Base-by-base conservation (phyloP, 2,888 invertebrate genomes). In the Prosapia bicincta region DNA sequence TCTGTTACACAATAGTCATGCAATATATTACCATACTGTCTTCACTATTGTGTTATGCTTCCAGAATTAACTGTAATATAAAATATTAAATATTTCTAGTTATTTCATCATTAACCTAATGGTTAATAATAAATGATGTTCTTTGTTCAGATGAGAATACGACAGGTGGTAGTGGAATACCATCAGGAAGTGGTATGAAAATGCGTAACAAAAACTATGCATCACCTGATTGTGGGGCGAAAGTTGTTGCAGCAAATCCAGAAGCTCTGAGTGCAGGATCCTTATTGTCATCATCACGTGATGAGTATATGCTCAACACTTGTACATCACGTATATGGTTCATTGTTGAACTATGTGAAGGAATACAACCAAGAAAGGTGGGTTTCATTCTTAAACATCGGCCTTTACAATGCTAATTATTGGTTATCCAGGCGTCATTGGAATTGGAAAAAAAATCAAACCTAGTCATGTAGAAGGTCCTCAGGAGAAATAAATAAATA, bases 251-350 rank as follows among this genome's bases (percentile, higher is more conserved):
- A 25, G 91, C 94, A 3, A 99, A 99, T 86, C 92, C 94, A 0
- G 99, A 98, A 86, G 93, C 98, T 0, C 91, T 93, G 78, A 95
- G 97, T 83, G 89, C 95, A 74, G 89, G 92, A 84, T 93, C 94
- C 69, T 92, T 99, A 69, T 87, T 99, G 71, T 95, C 94, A 70
- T 92, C 95, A 3, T 94, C 95, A 76, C 90, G 92, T 79, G 99
- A 99, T 85, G 99, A 99, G 84, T 99, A 99, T 85, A 96, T 99
- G 93, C 89, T 99, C 77, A 99, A 98, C 84, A 94, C 97, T 0
- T 99, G 99, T 85, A 95, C 93, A 80, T 93, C 92, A 82, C 91
- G 94, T 76, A 93, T 95, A 79, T 97, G 98, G 97, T 96, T 99
- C 85, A 92, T 98, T 28, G 94, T 99, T 1, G 99, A 99, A 86